Base-by-base conservation (phyloP, 2,113 vertebrate species). In the Echinops telfairi region DNA sequence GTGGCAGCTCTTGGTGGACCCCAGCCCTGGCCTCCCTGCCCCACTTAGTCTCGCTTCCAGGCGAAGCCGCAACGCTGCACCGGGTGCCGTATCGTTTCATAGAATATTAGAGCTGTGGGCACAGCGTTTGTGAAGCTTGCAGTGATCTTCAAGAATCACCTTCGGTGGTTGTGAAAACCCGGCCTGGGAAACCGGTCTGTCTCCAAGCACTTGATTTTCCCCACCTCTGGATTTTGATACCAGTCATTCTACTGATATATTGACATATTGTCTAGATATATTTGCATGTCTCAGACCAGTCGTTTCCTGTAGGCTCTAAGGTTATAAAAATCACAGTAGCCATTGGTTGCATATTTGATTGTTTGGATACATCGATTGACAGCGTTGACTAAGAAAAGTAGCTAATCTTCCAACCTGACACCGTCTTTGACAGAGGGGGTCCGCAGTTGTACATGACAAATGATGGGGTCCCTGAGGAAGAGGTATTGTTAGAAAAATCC, bases 161-260 rank as follows among this genome's bases (percentile, higher is more conserved):
- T 22, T 68, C 36, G 29, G 38, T 20, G 75, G 47, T 66, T 90
- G 14, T 64, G 58, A 81, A 90, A 89, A 31, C 62, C 31, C 20
- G 62, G 14, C 25, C 23, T 88, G 47, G 60, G 80, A 87, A 89
- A 70, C 43, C 43, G n/a, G 57, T n/a, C 43, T 86, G 64, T 23
- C 82, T 78, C 84, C 82, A 68, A 81, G 47, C 71, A 64, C 36
- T 40, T 25, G 43, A 40, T 81, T 94, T 95, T 85, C 57, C 89
- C 27, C 47, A 10, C 29, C 3, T 81, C 40, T 83, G 85, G 33
- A 64, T 91, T 93, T 91, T 95, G 40, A 60, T 40, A 70, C 16
- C 8, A 78, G 3, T 17, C 36, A 33, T 33, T 60, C 70, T 83
- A 31, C 62, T 68, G 57, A 89, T 57, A 66, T 86, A 15, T 31